Base-by-base conservation (phyloP, 2,113 vertebrate genomes). In the Thermophis baileyi region DNA sequence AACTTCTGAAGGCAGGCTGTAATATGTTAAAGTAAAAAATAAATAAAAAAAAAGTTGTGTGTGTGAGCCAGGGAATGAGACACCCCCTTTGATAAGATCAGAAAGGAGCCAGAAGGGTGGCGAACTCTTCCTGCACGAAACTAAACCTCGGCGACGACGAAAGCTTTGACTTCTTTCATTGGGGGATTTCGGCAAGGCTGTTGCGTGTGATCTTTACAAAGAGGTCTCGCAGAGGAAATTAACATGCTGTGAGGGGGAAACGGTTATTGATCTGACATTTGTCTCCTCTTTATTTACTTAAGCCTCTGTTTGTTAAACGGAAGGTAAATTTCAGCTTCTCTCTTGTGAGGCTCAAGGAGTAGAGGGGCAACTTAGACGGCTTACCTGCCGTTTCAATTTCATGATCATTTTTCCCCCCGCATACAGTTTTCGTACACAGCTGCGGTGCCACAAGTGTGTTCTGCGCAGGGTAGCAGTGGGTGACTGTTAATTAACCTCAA, bases 401-500 rank as follows among this genome's bases (percentile, higher is more conserved):
- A 90, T 30, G 94, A 91, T 91, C 95, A 0, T 95, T 93, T 40
- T 24, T 5, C 0, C 18, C 8, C 24, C 24, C 92, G 44, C 95
- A 97, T 93, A 60, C 14, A 69, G 95, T 96, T 96, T 95, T 94
- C 91, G 90, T 94, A 94, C 95, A 95, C 92, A 96, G 96, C 96
- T 97, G 95, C 57, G 20, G 92, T 94, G 96, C 95, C 95, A 95
- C 94, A 93, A 97, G 92, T 96, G 92, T 93, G 86, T 97, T 96
- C 92, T 96, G 93, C 89, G 55, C 96, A 92, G 60, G 93, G 97
- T 97, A 97, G 94, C 92, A 95, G 94, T 94, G 96, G 92, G 96
- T 97, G 97, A 96, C 95, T 94, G 94, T 95, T 97, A 97, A 96
- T 97, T 96, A 97, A 93, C 94, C 97, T 95, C 18, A 3, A 18